These are phyloP conservation scores for Meloe dianella DNA, from an alignment of 2,888 invertebrate genomes.

Conservation along the genomic window DNA sequence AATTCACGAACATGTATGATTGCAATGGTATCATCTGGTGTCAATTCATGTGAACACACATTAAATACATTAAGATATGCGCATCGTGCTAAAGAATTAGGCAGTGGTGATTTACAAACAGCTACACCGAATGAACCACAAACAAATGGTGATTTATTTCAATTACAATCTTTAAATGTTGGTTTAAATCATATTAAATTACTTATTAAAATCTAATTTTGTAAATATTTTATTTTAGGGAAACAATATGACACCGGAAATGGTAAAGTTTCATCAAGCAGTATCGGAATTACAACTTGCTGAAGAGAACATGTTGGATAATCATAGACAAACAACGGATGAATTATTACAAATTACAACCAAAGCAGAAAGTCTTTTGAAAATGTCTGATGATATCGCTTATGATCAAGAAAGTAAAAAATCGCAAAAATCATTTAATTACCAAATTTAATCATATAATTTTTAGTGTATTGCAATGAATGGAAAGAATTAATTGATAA, in stretches of 20 bases:
- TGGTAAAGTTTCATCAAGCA: constrained; percentile 94
- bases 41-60: constrained; percentile 96
- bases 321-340: constrained; percentile 82
- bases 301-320: constrained; percentile 94
- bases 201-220: constrained; percentile 2
- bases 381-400: constrained; percentile 88
- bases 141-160: constrained; percentile 61
- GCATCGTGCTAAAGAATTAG: constrained; percentile 95
- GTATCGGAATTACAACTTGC: constrained; percentile 92
- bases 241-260: constrained; percentile 92
- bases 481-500: constrained; percentile 84
- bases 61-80: constrained; percentile 97
- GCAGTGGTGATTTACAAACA: constrained; percentile 77
- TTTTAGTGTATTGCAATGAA: constrained; percentile 84
- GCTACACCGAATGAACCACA: constrained; percentile 58
- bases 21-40: constrained; percentile 98
- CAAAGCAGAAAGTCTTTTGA: constrained; percentile 76
- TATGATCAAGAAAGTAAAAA: constrained; percentile 93
- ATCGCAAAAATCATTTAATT: too few relatives aligned
- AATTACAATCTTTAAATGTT: constrained; percentile 88
- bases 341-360: constrained; percentile 72
- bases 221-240: constrained; percentile 67
- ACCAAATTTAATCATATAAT: not conserved
- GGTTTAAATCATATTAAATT: constrained; percentile 45
- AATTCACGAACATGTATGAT: constrained; percentile 99